phyloP scores from a whole-genome alignment of 2,797 vertebrate species.

The Salarias fasciatus region DNA sequence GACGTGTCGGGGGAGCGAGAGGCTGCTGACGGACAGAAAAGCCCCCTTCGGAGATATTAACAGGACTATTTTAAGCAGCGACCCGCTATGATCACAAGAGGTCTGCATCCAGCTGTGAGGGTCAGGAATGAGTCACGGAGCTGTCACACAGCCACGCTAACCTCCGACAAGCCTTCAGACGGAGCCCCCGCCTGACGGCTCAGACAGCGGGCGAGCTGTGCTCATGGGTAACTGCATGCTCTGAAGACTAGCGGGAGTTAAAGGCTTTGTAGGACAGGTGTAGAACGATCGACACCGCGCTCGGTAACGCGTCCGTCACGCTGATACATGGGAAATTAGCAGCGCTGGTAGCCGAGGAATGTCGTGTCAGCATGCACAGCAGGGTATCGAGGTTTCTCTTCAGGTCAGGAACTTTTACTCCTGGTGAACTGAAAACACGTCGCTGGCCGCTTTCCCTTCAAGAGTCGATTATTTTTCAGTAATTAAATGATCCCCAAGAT shows the following conservation, averaged over 20 bases:
- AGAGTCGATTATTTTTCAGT: too few relatives aligned
- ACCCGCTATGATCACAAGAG: not conserved
- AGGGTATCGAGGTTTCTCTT: not conserved
- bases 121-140: conserved; percentile 12
- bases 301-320: not conserved
- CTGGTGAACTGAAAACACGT: not conserved
- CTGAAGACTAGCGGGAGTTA: conserved; percentile 13
- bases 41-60: not conserved
- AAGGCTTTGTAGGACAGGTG: conserved; percentile 12
- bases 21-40: conserved; percentile 1
- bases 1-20: not conserved
- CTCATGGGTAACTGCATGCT: conserved; percentile 12
- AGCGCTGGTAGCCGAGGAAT: conserved; percentile 12
- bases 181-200: not conserved
- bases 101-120: conserved; percentile 11
- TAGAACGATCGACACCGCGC: conserved; percentile 18
- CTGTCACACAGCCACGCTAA: conserved; percentile 10
- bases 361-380: not conserved
- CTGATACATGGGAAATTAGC: not conserved
- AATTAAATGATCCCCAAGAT: too few relatives aligned
- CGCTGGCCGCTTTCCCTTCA: too few relatives aligned
- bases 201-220: conserved; percentile 11
- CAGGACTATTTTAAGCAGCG: conserved; percentile 2
- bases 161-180: conserved; percentile 10
- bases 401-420: not conserved